phyloP scores from a whole-genome alignment of 2,888 invertebrate species.

The Bombylius discolor region DNA sequence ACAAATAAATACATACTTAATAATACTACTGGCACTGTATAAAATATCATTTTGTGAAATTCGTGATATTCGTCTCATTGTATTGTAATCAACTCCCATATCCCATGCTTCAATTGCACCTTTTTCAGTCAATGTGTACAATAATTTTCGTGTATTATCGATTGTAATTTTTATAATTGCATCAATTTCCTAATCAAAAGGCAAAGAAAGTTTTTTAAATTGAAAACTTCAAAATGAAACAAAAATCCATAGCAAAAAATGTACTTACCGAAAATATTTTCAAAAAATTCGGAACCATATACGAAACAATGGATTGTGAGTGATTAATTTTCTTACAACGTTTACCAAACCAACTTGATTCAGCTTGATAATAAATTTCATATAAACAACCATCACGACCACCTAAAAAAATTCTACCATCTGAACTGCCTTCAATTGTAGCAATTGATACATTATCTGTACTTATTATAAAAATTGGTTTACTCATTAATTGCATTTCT shows the following conservation, averaged over 20 bases:
- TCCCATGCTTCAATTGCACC: constrained; percentile 83
- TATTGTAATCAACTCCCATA: constrained; percentile 64
- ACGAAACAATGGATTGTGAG: constrained; percentile 76
- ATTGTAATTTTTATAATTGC: constrained; percentile 76
- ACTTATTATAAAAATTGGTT: constrained; percentile 85
- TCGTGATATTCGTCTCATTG: constrained; percentile 56
- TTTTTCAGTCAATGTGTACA: constrained; percentile 82
- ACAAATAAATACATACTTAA: constrained; percentile 46
- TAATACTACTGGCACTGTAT: constrained; percentile 62
- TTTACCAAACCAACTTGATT: constrained; percentile 87
- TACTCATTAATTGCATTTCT: constrained; percentile 84
- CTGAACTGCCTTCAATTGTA: constrained; percentile 64
- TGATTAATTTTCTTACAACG: constrained; percentile 91
- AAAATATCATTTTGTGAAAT: constrained; percentile 63
- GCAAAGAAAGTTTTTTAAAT: neutral
- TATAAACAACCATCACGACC: constrained; percentile 89
- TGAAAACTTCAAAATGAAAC: neutral
- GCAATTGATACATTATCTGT: constrained; percentile 80
- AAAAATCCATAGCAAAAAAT: neutral
- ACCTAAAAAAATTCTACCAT: constrained; percentile 87
- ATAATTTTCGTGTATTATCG: constrained; percentile 76
- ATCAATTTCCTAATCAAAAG: constrained; percentile 69
- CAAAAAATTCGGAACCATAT: constrained; percentile 78
- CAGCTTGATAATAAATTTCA: constrained; percentile 89
- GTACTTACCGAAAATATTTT: constrained; percentile 46